Base-by-base conservation (phyloP, 1,140 invertebrate species). In the Xylocopa sonorina region DNA sequence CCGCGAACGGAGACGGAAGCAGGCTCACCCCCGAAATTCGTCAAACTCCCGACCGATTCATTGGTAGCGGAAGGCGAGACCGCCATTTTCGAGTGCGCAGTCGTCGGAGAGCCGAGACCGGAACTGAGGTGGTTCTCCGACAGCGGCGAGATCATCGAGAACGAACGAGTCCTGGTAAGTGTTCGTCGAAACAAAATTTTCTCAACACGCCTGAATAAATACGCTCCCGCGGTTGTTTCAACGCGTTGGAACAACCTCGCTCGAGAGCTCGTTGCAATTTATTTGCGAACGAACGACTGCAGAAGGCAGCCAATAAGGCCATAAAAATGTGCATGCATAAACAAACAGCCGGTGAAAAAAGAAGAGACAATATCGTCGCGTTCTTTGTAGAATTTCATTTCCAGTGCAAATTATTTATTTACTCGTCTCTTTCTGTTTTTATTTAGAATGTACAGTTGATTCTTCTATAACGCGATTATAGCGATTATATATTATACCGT, bases 71-170 rank as follows among this genome's bases (percentile, higher is more conserved):
- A 95, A 86, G 96, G 96, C 2, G 95, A 97, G 72, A 92, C 94
- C 86, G 96, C 96, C 24, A 93, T 93, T 55, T 94, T 98, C 77
- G 96, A 97, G 85, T 96, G 95, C 78, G 90, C 94, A 24, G 95
- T 97, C 1, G 93, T 92, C 71, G 97, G 96, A 18, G 94, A 96
- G 83, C 97, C 97, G 0, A 93, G 93, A 58, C 95, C 97, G 5
- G 93, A 94, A 43, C 88, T 97, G 14, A 94, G 93, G 81, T 98
- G 97, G 97, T 95, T 94, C 84, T 93, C 96, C 38, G 96, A 97
- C 89, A 96, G 95, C 58, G 92, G 94, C 57, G 93, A 95, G 82
- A 93, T 97, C 18, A 84, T 89, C 0, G 87, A 92, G 58, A 92
- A 89, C 29, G 92, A 94, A 27, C 93, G 95, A 53, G 92, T 94